Evolutionary conservation across 2,113 vertebrate species (phyloP).

Genomic region (Dasyornis broadbenti): DNA sequence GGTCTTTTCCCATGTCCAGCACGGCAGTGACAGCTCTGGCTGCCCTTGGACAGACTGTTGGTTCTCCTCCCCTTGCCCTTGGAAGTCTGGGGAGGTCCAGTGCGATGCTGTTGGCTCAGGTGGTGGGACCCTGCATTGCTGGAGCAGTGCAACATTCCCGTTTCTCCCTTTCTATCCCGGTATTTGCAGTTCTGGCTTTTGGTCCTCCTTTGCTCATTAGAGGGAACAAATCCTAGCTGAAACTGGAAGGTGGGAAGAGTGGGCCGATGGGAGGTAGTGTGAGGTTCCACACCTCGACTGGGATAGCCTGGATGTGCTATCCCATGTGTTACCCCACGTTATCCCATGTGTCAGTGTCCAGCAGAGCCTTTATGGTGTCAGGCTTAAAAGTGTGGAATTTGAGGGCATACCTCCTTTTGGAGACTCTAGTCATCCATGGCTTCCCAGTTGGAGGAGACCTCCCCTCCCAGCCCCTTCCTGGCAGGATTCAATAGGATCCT

Average conservation of each 20-base stretch:
- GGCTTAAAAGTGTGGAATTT: neutral
- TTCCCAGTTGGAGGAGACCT: neutral
- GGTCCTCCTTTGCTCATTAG: rapidly evolving
- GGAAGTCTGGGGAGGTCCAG: too few species aligned
- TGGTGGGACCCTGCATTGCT: rapidly evolving
- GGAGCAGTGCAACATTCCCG: neutral
- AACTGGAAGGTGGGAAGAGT: too few species aligned
- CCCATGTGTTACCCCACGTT: neutral
- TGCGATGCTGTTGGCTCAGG: neutral
- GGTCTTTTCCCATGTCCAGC: neutral
- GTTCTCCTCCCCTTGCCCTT: neutral
- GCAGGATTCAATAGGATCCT: neutral
- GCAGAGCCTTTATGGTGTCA: neutral
- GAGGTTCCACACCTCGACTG: neutral
- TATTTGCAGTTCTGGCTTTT: neutral
- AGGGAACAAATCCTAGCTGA: neutral
- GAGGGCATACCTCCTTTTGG: neutral
- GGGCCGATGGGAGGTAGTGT: neutral
- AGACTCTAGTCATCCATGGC: neutral
- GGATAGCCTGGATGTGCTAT: neutral
- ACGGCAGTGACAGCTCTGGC: neutral
- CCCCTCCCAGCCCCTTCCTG: neutral
- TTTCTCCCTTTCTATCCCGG: rapidly evolving
- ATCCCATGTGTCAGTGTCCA: rapidly evolving
- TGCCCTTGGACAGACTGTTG: rapidly evolving